Base-by-base conservation (phyloP, 2,888 invertebrate species). In the Epinotia ramella region DNA sequence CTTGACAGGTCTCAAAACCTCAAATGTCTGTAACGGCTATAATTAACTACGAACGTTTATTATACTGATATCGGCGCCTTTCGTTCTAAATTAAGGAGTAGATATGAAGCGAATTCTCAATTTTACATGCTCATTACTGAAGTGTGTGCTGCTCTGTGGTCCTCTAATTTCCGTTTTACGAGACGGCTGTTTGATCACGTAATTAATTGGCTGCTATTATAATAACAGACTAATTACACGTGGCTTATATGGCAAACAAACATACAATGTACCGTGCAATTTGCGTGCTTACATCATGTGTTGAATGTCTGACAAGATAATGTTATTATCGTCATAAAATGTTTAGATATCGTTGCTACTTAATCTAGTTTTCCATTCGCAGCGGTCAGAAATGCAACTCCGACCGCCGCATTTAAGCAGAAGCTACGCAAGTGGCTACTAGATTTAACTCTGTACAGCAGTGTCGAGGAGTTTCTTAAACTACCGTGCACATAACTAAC, bases 141-240 rank as follows among this genome's bases (percentile, higher is more conserved):
- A 24, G 63, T 66, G 53, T 73, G 67, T 62, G 65, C 53, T 66
- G n/a, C 44, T 46, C 67, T 76, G 62, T 63, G 76, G 67, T 20
- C 56, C 72, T 44, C 73, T 73, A 78, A 79, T 78, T 78, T 78
- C 78, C 53, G 70, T 79, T 79, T 80, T 79, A 78, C 79, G 73
- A 68, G 76, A 62, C 44, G 71, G 49, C 7, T 70, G 70, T 75
- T 73, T 63, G 73, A 60, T 44, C 62, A 6, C 64, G 57, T 70
- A 70, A 70, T 70, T 75, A 70, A 75, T 75, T 65, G 70, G 33
- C 67, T 53, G 57, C 46, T 59, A 53, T 70, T 65, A 65, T 70
- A 28, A 70, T 70, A 44, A 33, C 65, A 70, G 28, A 46, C 64
- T 70, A 74, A 75, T 75, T 75, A 75, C 20, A 57, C 59, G 68